Percentiles rank a stretch among this genome's conserved stretches.
Evolutionary conservation across 2,888 invertebrate species (phyloP).

Genomic region (Palloptera scutellata): DNA sequence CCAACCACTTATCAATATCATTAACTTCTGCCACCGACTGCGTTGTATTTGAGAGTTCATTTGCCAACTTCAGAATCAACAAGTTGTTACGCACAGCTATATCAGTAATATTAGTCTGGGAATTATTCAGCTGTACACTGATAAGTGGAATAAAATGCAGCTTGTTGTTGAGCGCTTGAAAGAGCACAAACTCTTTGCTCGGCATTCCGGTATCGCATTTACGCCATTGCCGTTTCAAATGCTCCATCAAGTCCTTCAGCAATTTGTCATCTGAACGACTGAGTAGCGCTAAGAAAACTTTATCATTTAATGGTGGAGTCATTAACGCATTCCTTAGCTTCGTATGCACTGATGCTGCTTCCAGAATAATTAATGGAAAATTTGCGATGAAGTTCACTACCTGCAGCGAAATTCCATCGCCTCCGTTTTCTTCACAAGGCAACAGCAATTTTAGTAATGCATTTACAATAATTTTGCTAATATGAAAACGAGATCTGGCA

Average conservation of each 20-base stretch:
- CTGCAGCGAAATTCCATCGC: conserved; percentile 32
- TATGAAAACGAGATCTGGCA: conserved; percentile 37
- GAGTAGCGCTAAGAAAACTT: conserved; percentile 48
- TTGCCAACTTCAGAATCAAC: conserved; percentile 54
- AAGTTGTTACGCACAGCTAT: conserved; percentile 51
- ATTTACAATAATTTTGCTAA: conserved; percentile 39
- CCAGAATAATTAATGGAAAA: conserved; percentile 46
- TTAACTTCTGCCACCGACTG: conserved; percentile 51
- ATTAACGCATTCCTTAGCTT: conserved; percentile 38
- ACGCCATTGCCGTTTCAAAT: conserved; percentile 37
- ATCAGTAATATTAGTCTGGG: conserved; percentile 46
- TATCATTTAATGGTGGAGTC: conserved; percentile 30
- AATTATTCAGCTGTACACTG: conserved; percentile 46
- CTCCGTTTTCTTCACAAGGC: conserved; percentile 20
- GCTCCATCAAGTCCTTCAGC: conserved; percentile 41
- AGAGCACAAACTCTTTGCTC: conserved; percentile 48
- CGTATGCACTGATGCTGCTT: conserved; percentile 38
- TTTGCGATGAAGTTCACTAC: conserved; percentile 50
- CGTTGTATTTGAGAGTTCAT: conserved; percentile 49
- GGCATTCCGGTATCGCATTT: conserved; percentile 42
- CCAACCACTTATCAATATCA: conserved; percentile 47
- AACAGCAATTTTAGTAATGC: conserved; percentile 41
- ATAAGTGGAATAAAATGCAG: conserved; percentile 53
- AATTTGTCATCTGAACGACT: conserved; percentile 46
- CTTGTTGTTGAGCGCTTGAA: conserved; percentile 46